Evolutionary conservation across 2,797 vertebrate genomes (phyloP), one percentile per base, ranked within the genome.

Genomic region (Caiman crocodilus): DNA sequence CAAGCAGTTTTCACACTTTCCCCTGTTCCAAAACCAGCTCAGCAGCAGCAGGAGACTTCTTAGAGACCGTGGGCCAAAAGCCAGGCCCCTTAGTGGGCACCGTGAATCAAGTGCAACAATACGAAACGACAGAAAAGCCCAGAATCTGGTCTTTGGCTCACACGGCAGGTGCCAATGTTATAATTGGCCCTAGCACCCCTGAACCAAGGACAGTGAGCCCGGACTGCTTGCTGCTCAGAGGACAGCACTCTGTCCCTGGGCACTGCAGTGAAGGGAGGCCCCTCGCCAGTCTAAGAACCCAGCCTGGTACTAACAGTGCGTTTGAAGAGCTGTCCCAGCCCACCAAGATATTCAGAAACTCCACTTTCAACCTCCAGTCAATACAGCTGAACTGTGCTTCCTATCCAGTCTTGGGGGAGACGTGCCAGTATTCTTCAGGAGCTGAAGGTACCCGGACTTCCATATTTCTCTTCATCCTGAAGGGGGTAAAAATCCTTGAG

Each of bases 91-190:
- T 87, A 2, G 91, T 88, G 84, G 90, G 97, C 10, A 28, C 94
- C 7, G 94, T 96, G 32, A 90, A 96, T 1, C 80, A 97, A 81
- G 94, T 98, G 94, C 96, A 98, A 93, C 98, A 98, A 84, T 99
- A 98, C 79, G 98, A 98, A 50, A 89, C 96, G 18, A 90, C 97
- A 3, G 98, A 99, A 92, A 99, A 99, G 92, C 98, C 99, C 26
- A 97, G 98, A 95, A 99, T 99, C 97, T 99, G 99, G 99, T 99
- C 99, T 2, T 97, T 99, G 95, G 99, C 99, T 26, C 98, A 98
- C 71, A 99, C 99, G 0, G 99, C 99, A 0, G 98, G 98, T 14
- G 97, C 98, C 4, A 97, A 75, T 11, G 97, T 98, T 83, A 96
- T 98, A 64, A 96, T 98, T 90, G 97, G 98, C 82, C 86, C 97